Conservation (phyloP, 2,797 vertebrate species). For the Sebastes iracundus region DNA sequence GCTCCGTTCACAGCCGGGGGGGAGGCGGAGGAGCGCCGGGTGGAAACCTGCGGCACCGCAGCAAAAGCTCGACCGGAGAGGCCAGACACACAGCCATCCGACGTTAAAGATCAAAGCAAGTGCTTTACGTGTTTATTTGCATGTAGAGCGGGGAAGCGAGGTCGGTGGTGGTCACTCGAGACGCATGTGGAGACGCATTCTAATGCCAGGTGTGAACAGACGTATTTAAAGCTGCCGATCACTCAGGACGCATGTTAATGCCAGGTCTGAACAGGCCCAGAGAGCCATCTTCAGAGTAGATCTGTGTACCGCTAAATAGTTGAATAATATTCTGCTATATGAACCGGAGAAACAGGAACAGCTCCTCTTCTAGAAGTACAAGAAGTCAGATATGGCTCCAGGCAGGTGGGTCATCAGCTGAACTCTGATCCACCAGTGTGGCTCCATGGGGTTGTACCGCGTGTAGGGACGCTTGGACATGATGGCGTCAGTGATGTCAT, state of each 20-base stretch:
- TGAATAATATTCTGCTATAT: background rate
- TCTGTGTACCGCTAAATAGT: conserved; percentile 3
- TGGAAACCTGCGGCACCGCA: too few relatives aligned
- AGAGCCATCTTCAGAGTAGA: background rate
- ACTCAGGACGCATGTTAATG: background rate
- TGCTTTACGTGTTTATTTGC: too few relatives aligned
- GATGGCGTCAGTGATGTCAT: conserved; percentile 85
- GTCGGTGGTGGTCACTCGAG: too few relatives aligned
- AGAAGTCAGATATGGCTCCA: conserved; percentile 82
- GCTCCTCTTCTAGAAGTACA: conserved; percentile 79
- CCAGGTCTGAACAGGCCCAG: background rate
- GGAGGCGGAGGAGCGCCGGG: too few relatives aligned
- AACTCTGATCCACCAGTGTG: conserved; percentile 87
- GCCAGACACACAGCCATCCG: too few relatives aligned
- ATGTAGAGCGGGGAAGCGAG: too few relatives aligned
- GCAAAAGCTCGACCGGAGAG: too few relatives aligned
- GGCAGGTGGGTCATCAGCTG: conserved; percentile 88
- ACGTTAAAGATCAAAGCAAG: too few relatives aligned
- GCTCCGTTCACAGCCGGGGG: too few relatives aligned
- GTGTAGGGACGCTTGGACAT: conserved; percentile 80
- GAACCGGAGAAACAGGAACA: background rate
- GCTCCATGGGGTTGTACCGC: conserved; percentile 86
- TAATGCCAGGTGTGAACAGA: too few relatives aligned
- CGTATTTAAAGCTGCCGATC: too few relatives aligned
- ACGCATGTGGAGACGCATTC: too few relatives aligned